Conservation (phyloP, 53 echinoderm and acorn worm genomes). For the Astropecten irregularis region DNA sequence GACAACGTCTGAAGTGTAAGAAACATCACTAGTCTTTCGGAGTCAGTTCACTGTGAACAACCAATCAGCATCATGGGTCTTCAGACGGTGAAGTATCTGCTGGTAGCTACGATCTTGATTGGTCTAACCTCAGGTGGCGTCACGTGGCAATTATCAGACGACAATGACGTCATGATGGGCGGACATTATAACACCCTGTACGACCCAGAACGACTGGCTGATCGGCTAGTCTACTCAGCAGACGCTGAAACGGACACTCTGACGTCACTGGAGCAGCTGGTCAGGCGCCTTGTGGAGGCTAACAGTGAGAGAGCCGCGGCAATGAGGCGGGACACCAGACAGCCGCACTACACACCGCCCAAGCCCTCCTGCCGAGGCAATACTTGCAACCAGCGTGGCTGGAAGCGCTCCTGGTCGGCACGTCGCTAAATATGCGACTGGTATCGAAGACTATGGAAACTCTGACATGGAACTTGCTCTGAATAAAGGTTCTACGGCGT, state of each 20-base stretch:
- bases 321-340: slow-evolving; percentile 23
- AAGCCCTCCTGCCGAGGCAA: slow-evolving; percentile 30
- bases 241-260: background rate
- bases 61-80: slow-evolving; percentile 54
- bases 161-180: background rate
- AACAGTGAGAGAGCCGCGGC: background rate
- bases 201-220: slow-evolving; percentile 1
- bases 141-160: background rate
- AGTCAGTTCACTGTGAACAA: no score
- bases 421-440: slow-evolving; percentile 23
- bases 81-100: slow-evolving; percentile 27
- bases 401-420: slow-evolving; percentile 18
- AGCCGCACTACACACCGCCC: background rate
- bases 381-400: slow-evolving; percentile 26
- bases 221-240: background rate
- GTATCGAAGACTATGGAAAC: background rate
- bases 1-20: no score
- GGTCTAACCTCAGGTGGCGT: background rate
- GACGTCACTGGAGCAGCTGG: background rate
- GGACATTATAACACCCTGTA: background rate
- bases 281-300: slow-evolving; percentile 5
- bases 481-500: no score
- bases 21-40: no score
- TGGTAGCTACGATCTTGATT: slow-evolving; percentile 9
- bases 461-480: no score